A percentile compares a stretch with the other conserved stretches of the same genome.
phyloP scores from a whole-genome alignment of 2,888 invertebrate genomes.

The Spicauda simplicius region DNA sequence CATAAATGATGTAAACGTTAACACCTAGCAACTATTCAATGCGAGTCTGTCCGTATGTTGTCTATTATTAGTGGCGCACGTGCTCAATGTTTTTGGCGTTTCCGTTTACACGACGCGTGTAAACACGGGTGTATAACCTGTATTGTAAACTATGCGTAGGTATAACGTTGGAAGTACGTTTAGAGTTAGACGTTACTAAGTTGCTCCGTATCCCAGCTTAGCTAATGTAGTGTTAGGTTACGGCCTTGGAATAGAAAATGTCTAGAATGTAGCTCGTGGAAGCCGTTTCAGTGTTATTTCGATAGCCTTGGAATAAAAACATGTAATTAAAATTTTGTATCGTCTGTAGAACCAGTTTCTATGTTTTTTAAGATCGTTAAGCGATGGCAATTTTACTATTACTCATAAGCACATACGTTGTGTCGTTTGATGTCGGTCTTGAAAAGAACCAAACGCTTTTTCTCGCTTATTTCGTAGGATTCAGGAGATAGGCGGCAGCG shows the following conservation, averaged over 20 bases:
- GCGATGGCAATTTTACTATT: too few relatives aligned
- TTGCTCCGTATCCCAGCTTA: not conserved
- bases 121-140: conserved; percentile 46
- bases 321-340: too few relatives aligned
- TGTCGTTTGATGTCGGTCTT: too few relatives aligned
- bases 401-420: too few relatives aligned
- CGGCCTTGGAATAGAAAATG: not conserved
- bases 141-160: conserved; percentile 43
- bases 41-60: conserved; percentile 16
- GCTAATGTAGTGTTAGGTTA: not conserved
- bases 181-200: not conserved
- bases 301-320: too few relatives aligned
- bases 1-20: not conserved
- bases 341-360: too few relatives aligned
- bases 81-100: conserved; percentile 44
- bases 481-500: too few relatives aligned
- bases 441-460: too few relatives aligned
- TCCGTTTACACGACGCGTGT: conserved; percentile 36
- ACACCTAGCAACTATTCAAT: conserved; percentile 1
- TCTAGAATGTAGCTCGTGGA: not conserved
- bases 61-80: conserved; percentile 43
- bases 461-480: too few relatives aligned
- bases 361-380: too few relatives aligned
- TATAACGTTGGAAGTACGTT: not conserved
- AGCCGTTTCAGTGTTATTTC: not conserved